A percentile compares a stretch with the other conserved stretches of the same genome.
phyloP scores from a whole-genome alignment of 2,888 invertebrate species.

The Drosophila leonis region DNA sequence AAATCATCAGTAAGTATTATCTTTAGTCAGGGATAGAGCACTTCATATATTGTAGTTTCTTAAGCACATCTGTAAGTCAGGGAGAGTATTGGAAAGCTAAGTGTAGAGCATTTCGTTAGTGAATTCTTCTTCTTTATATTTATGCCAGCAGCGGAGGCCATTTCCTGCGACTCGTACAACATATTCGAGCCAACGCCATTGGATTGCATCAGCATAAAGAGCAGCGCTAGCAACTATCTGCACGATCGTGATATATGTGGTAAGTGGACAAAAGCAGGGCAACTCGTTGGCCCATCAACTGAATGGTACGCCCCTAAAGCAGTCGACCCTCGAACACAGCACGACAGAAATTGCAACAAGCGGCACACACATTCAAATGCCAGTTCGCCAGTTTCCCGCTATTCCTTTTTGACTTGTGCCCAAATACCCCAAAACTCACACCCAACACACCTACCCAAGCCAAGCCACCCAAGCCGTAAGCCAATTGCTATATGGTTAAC shows the following conservation, averaged over 20 bases:
- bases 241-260: slow-evolving; percentile 67
- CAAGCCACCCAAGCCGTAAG: background rate
- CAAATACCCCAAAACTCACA: slow-evolving; percentile 14
- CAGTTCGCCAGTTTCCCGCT: background rate
- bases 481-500: slow-evolving; percentile 34
- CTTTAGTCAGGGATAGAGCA: background rate
- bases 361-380: slow-evolving; percentile 42
- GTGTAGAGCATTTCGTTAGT: slow-evolving; percentile 1
- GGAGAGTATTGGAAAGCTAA: no score
- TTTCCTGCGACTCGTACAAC: slow-evolving; percentile 66
- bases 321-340: slow-evolving; percentile 75
- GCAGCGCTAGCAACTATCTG: slow-evolving; percentile 72
- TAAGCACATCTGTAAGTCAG: background rate
- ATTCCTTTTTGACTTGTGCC: slow-evolving; percentile 21
- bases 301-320: slow-evolving; percentile 67
- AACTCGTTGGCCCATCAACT: slow-evolving; percentile 8
- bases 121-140: slow-evolving; percentile 4
- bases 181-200: slow-evolving; percentile 72
- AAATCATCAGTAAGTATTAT: no score
- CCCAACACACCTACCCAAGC: background rate
- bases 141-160: slow-evolving; percentile 25
- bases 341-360: slow-evolving; percentile 71
- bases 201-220: slow-evolving; percentile 72
- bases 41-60: background rate
- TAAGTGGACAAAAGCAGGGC: slow-evolving; percentile 44